A percentile compares a stretch with the other conserved stretches of the same genome.
Conservation (phyloP, 2,797 vertebrate genomes). For the Rachycentron canadum region DNA sequence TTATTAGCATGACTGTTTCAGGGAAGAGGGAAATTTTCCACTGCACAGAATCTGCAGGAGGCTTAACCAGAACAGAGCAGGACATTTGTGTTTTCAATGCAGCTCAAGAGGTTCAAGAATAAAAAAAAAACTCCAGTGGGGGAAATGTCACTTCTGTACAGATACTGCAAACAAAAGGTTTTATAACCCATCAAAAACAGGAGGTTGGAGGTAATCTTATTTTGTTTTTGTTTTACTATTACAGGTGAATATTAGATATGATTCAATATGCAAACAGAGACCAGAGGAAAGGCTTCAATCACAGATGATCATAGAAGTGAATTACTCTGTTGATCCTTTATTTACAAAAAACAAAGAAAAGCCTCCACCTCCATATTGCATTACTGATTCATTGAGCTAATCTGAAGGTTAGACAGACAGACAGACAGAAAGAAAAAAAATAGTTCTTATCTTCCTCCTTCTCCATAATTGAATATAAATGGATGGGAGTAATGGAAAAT, state of each 20-base stretch:
- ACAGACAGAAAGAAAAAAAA: neutral
- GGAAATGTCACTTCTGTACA: constrained; percentile 5
- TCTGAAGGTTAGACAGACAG: neutral
- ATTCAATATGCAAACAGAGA: constrained; percentile 9
- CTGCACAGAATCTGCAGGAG: constrained; percentile 24
- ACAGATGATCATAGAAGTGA: constrained; percentile 8
- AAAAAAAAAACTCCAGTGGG: neutral
- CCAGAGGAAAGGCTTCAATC: neutral
- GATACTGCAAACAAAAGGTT: constrained; percentile 6
- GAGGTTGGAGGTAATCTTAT: neutral
- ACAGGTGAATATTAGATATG: neutral
- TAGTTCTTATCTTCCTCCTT: neutral
- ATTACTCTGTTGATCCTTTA: constrained; percentile 3
- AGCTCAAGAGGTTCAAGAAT: neutral
- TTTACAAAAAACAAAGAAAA: neutral
- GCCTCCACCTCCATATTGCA: neutral
- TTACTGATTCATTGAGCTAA: neutral
- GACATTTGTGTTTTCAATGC: constrained; percentile 5
- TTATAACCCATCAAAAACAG: neutral
- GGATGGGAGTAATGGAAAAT: constrained; percentile 42
- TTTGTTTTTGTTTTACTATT: neutral
- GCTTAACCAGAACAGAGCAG: constrained; percentile 20
- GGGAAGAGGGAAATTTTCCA: constrained; percentile 38
- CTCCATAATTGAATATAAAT: constrained; percentile 45
- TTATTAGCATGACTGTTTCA: constrained; percentile 65